A percentile compares a stretch with the other conserved stretches of the same genome.
These are phyloP conservation scores for Uromys caudimaculatus DNA, from an alignment of 2,797 vertebrate species.

Conservation along the genomic window DNA sequence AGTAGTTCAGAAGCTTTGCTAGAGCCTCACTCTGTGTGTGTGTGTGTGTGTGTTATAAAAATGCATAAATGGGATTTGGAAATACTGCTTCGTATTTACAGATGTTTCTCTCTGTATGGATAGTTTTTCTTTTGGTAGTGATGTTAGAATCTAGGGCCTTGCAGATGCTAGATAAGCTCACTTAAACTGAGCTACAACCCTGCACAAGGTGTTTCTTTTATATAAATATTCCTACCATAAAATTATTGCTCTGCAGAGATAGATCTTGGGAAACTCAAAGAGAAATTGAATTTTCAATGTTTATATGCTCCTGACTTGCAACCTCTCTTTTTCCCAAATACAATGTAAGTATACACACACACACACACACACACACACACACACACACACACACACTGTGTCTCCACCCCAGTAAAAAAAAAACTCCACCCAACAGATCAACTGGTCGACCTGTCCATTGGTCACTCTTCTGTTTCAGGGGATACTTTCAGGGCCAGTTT, in stretches of 20 bases:
- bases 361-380: background rate
- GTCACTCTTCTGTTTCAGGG: background rate
- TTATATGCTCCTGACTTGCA: slow-evolving; percentile 45
- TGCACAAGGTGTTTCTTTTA: background rate
- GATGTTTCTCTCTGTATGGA: background rate
- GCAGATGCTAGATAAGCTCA: background rate
- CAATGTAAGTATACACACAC: background rate
- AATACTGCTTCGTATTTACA: background rate
- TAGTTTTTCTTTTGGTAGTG: background rate
- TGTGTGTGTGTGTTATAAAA: background rate
- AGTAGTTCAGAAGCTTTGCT: slow-evolving; percentile 8
- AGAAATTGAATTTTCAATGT: slow-evolving; percentile 57
- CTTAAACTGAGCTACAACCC: background rate
- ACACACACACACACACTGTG: background rate
- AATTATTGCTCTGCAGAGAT: slow-evolving; percentile 51
- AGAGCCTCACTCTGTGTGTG: background rate
- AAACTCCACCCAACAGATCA: background rate
- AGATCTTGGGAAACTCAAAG: slow-evolving; percentile 57
- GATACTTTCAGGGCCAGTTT: background rate
- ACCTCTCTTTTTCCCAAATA: slow-evolving; percentile 18
- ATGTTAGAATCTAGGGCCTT: background rate
- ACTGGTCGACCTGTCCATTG: background rate
- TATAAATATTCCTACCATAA: slow-evolving; percentile 29
- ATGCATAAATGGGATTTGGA: background rate
- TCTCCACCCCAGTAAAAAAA: background rate